phyloP scores from a whole-genome alignment of 2,113 vertebrate species.

The Colinus virginianus region DNA sequence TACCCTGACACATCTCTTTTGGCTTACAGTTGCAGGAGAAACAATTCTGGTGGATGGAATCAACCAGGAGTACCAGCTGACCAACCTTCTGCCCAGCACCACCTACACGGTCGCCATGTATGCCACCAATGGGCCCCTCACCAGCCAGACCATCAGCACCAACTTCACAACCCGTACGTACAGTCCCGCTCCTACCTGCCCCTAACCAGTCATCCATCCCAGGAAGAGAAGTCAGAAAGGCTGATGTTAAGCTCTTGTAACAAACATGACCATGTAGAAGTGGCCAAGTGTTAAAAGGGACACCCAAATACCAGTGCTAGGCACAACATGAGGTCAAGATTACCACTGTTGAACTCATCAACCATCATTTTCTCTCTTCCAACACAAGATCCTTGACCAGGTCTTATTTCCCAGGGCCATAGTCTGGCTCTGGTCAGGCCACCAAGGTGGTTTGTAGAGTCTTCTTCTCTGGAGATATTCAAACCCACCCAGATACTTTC shows the following conservation, averaged over 20 bases:
- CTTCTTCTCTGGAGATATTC: too few species aligned
- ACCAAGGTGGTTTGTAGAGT: too few species aligned
- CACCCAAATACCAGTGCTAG: not conserved
- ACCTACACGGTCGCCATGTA: slow-evolving; percentile 89
- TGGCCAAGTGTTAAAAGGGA: not conserved
- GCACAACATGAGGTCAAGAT: not conserved
- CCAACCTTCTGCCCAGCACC: slow-evolving; percentile 88
- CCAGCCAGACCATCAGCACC: slow-evolving; percentile 87
- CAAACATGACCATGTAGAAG: rapidly evolving
- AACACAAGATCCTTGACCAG: not conserved
- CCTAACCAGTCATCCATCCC: not conserved
- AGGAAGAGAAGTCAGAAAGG: not conserved
- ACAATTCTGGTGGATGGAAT: slow-evolving; percentile 92
- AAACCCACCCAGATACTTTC: too few species aligned
- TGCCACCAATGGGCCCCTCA: slow-evolving; percentile 89
- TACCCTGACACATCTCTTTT: not conserved
- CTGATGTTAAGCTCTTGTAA: not conserved
- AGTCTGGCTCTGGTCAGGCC: not conserved
- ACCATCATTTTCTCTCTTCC: not conserved
- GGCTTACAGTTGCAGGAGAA: slow-evolving; percentile 86
- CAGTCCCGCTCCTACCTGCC: rapidly evolving
- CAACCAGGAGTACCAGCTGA: slow-evolving; percentile 89
- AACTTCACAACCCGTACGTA: slow-evolving; percentile 94
- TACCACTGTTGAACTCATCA: not conserved
- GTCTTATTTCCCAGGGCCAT: not conserved